Evolutionary conservation across 2,113 vertebrate species (phyloP), one percentile per base, ranked within the genome.

Genomic region (Blennius ocellaris): DNA sequence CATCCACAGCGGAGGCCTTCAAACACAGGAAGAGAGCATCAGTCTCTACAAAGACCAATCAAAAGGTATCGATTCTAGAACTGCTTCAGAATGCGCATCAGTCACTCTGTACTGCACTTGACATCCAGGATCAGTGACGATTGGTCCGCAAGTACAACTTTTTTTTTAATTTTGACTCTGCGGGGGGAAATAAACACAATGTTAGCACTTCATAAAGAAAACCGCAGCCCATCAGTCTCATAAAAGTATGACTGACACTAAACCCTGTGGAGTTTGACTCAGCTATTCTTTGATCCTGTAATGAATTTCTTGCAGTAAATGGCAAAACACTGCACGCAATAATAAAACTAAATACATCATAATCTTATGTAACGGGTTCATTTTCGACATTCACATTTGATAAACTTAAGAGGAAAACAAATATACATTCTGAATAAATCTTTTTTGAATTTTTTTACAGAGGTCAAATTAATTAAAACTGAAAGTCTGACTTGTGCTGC

Each of bases 1-100:
- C 61, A 87, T 73, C 30, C 67, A 82, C 64, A 77, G 38, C 0
- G 80, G 80, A 73, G 73, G 81, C 69, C 92, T 93, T 68, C 37
- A 30, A 30, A 30, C 21, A 30, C 21, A 30, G n/a, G n/a, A n/a
- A n/a, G n/a, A 30, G 21, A 30, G 21, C 21, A 30, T 44, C 9
- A 8, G 3, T 11, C 4, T 11, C 8, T 11, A 8, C 7, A 44
- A 11, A 44, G 1, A 30, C 37, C 7, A 3, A 40, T 36, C 12
- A 43, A 3, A 11, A 38, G 68, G 21, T 30, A 30, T 30, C 4
- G 21, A 30, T 30, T 30, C 21, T 30, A 30, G 21, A 30, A 4
- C 21, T 30, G 21, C 2, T 2, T 30, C 21, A 65, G 48, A 30
- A 30, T 30, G 3, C 6, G 5, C 0, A 14, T n/a, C 51, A 90